phyloP scores from a whole-genome alignment of 2,888 invertebrate species.

The Caenorhabditis uteleia region DNA sequence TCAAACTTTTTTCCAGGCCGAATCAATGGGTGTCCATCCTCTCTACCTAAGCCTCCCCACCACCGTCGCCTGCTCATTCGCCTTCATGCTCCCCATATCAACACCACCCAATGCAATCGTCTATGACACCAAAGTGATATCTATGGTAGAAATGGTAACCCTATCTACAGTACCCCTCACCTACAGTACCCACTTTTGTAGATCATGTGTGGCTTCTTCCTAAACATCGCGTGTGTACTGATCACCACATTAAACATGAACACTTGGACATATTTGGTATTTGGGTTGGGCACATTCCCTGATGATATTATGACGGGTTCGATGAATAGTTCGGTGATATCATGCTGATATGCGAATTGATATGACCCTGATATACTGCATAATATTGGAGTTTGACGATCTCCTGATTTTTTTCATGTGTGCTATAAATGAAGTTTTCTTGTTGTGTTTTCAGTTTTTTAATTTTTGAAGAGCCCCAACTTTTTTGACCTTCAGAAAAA shows the following conservation, averaged over 20 bases:
- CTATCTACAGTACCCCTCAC: background rate
- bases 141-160: slow-evolving; percentile 38
- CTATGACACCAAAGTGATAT: slow-evolving; percentile 51
- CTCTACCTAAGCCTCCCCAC: slow-evolving; percentile 70
- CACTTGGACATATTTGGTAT: slow-evolving; percentile 48
- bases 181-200: slow-evolving; percentile 10
- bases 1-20: slow-evolving; percentile 33
- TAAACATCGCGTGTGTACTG: slow-evolving; percentile 48
- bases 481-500: too few relatives aligned
- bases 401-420: too few relatives aligned
- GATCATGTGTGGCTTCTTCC: slow-evolving; percentile 42
- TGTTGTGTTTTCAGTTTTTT: too few relatives aligned
- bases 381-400: too few relatives aligned
- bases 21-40: slow-evolving; percentile 67
- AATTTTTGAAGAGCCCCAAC: too few relatives aligned
- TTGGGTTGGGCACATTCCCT: slow-evolving; percentile 37
- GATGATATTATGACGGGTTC: slow-evolving; percentile 21
- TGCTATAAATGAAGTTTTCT: too few relatives aligned
- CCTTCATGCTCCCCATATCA: slow-evolving; percentile 74
- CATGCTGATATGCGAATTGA: too few relatives aligned
- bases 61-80: slow-evolving; percentile 69
- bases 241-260: slow-evolving; percentile 49
- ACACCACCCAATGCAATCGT: slow-evolving; percentile 75
- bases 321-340: too few relatives aligned
- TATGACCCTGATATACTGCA: too few relatives aligned